phyloP scores from a whole-genome alignment of 2,113 vertebrate genomes.

The Panurus biarmicus region DNA sequence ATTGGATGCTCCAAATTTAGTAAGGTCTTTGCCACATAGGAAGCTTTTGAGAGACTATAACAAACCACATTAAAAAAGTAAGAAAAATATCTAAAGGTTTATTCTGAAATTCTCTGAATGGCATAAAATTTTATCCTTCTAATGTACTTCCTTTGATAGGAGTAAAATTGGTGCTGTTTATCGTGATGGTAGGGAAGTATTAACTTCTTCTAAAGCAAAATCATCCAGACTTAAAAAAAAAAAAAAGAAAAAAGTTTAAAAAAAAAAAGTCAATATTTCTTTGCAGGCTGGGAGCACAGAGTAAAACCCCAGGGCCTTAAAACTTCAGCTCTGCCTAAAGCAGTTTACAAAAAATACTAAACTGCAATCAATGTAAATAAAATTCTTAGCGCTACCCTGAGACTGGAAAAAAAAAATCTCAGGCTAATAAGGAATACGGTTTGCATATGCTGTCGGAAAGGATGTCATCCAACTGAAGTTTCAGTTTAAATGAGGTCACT shows the following conservation, averaged over 20 bases:
- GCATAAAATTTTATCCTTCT: slow-evolving; percentile 67
- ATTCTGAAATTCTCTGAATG: slow-evolving; percentile 65
- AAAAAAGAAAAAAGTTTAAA: background rate
- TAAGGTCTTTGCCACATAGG: slow-evolving; percentile 57
- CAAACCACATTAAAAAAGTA: background rate
- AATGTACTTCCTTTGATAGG: slow-evolving; percentile 70
- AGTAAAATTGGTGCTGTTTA: slow-evolving; percentile 72
- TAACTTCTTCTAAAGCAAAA: slow-evolving; percentile 83
- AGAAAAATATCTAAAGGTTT: slow-evolving; percentile 52
- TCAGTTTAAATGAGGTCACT: slow-evolving; percentile 71
- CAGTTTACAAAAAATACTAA: slow-evolving; percentile 80
- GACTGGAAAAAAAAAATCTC: slow-evolving; percentile 73
- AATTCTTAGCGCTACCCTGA: slow-evolving; percentile 77
- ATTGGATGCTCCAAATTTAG: slow-evolving; percentile 73
- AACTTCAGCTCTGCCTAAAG: slow-evolving; percentile 82
- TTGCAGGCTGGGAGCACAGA: slow-evolving; percentile 81
- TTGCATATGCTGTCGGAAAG: slow-evolving; percentile 75
- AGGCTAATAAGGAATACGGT: slow-evolving; percentile 75
- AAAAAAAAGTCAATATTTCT: slow-evolving; percentile 79
- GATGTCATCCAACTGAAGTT: slow-evolving; percentile 65
- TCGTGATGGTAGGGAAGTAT: slow-evolving; percentile 58
- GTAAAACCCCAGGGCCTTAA: slow-evolving; percentile 85
- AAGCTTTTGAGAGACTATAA: slow-evolving; percentile 63
- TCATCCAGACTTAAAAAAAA: slow-evolving; percentile 73
- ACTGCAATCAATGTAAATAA: slow-evolving; percentile 80